A percentile compares a stretch with the other conserved stretches of the same genome.
Conservation (phyloP, 92 coral and sea anemone genomes). For the Ricordea florida region DNA sequence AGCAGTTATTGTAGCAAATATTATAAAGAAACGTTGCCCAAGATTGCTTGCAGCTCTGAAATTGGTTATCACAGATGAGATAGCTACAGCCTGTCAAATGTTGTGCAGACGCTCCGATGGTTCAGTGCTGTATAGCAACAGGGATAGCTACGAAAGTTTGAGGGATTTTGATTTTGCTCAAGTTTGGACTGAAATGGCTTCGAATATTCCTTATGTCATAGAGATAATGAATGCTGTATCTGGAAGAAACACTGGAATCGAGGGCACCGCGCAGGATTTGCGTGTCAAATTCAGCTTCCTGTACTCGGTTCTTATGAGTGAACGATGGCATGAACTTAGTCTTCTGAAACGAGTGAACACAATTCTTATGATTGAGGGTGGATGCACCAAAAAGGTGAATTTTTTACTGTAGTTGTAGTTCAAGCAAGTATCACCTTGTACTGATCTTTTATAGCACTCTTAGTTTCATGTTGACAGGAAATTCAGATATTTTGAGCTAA, state of each 20-base stretch:
- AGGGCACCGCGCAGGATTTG: conserved; percentile 7
- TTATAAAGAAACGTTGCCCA: no score
- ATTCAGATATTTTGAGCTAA: no score
- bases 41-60: no score
- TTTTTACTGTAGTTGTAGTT: no score
- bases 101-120: conserved; percentile 31
- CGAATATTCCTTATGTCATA: conserved; percentile 11
- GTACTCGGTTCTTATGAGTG: conserved; percentile 73
- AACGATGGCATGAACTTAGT: conserved; percentile 76
- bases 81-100: background rate
- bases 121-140: conserved; percentile 16
- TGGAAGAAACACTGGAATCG: conserved; percentile 18
- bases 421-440: no score
- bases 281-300: conserved; percentile 60
- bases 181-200: conserved; percentile 51
- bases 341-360: conserved; percentile 66
- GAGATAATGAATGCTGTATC: conserved; percentile 64
- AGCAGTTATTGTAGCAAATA: no score
- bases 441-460: no score
- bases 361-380: conserved; percentile 71
- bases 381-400: conserved; percentile 76
- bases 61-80: no score
- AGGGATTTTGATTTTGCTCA: conserved; percentile 33
- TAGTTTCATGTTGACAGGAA: no score
- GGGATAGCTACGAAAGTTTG: conserved; percentile 24